A percentile compares a stretch with the other conserved stretches of the same genome.
Conservation (phyloP, 30 jellyfish, hydroid and myxozoan genomes). For the Catostylus mosaicus region DNA sequence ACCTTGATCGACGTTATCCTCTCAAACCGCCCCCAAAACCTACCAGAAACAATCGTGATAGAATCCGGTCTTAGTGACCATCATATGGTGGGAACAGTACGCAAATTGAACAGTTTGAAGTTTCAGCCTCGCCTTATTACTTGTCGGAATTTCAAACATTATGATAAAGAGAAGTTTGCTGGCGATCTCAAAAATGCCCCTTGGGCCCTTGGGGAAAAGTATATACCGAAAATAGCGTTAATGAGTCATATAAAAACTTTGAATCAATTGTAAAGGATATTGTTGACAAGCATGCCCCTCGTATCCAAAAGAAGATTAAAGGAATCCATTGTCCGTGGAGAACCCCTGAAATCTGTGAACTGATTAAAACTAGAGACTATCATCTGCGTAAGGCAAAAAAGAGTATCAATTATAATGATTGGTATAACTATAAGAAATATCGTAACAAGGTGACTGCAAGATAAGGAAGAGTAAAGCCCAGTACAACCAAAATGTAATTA, state of each 20-base stretch:
- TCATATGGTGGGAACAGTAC: slow-evolving; percentile 37
- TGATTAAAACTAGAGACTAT: slow-evolving; percentile 46
- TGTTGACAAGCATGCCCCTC: slow-evolving; percentile 46
- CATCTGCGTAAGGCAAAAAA: slow-evolving; percentile 48
- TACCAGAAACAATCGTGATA: slow-evolving; percentile 7
- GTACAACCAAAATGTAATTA: slow-evolving; percentile 56
- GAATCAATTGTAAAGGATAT: background rate
- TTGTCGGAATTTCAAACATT: background rate
- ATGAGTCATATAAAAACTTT: background rate
- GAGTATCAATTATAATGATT: slow-evolving; percentile 42
- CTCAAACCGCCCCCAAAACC: slow-evolving; percentile 24
- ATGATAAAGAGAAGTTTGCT: background rate
- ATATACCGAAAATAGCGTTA: slow-evolving; percentile 11
- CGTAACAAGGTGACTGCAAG: slow-evolving; percentile 53
- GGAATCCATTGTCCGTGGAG: slow-evolving; percentile 57
- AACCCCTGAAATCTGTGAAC: slow-evolving; percentile 39
- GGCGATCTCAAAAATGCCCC: slow-evolving; percentile 10
- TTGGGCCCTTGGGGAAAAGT: slow-evolving; percentile 12
- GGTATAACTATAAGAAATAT: slow-evolving; percentile 25
- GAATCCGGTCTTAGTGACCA: slow-evolving; percentile 18
- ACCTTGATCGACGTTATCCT: slow-evolving; percentile 11
- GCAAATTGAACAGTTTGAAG: slow-evolving; percentile 46
- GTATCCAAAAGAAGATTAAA: slow-evolving; percentile 25
- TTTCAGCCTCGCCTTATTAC: slow-evolving; percentile 14
- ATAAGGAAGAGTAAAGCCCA: slow-evolving; percentile 59